These are phyloP conservation scores for Emydura subglobosa DNA, from an alignment of 2,113 vertebrate genomes.

Conservation along the genomic window DNA sequence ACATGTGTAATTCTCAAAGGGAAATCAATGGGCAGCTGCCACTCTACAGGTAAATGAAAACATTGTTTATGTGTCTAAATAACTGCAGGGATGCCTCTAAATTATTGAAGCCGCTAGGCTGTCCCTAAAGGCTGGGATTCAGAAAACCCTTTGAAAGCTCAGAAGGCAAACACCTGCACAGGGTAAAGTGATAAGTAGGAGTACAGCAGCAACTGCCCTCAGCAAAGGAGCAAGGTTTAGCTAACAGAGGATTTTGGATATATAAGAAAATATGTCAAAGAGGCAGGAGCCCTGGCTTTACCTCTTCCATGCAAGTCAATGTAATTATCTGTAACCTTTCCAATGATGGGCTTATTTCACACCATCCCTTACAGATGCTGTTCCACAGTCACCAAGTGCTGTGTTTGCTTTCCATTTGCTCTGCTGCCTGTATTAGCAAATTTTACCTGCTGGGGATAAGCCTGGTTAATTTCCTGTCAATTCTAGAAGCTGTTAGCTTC, in stretches of 20 bases:
- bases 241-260: background rate
- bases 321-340: background rate
- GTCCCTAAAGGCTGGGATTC: background rate
- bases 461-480: rapidly evolving
- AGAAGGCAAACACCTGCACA: background rate
- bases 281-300: background rate
- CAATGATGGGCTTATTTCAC: background rate
- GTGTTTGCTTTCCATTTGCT: background rate
- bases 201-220: background rate
- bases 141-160: background rate
- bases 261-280: background rate
- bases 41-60: background rate
- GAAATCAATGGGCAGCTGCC: background rate
- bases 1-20: background rate
- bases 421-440: background rate
- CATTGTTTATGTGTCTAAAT: background rate
- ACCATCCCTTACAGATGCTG: background rate
- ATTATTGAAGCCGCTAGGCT: background rate
- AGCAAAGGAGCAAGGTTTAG: background rate
- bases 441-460: background rate
- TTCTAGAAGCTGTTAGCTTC: background rate
- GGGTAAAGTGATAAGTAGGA: background rate
- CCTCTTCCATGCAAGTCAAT: background rate
- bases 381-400: background rate
- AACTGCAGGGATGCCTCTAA: background rate